Evolutionary conservation across 2,888 invertebrate species (phyloP).

Genomic region (Magallana nippona): DNA sequence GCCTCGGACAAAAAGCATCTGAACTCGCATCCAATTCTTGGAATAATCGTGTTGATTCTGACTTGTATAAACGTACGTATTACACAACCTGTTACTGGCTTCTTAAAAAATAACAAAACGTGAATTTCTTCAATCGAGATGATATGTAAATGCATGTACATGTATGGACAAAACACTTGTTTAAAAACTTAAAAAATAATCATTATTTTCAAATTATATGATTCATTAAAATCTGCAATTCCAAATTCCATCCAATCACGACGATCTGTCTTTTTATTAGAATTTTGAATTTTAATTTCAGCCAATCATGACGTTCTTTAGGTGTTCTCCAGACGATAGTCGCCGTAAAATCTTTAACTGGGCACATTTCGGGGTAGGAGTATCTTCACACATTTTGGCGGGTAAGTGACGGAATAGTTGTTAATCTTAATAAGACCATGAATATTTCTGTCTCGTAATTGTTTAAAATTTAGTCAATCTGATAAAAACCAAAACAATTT

Average conservation of each 20-base stretch:
- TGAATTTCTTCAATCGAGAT: too few relatives aligned
- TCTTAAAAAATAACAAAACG: too few relatives aligned
- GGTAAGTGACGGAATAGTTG: not conserved
- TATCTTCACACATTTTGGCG: conserved; percentile 36
- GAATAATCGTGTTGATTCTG: conserved; percentile 44
- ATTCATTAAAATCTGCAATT: too few relatives aligned
- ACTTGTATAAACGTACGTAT: conserved; percentile 47
- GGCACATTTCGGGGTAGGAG: conserved; percentile 41
- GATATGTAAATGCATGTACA: too few relatives aligned
- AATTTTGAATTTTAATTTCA: not conserved
- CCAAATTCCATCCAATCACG: too few relatives aligned
- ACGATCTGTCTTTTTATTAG: too few relatives aligned
- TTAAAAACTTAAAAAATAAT: too few relatives aligned
- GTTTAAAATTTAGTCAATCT: too few relatives aligned
- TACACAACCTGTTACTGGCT: not conserved
- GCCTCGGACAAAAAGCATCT: conserved; percentile 34
- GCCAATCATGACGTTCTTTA: conserved; percentile 44
- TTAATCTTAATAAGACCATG: too few relatives aligned
- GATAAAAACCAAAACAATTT: too few relatives aligned
- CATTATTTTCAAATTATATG: not conserved
- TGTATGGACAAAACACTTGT: too few relatives aligned
- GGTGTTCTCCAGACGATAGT: conserved; percentile 38
- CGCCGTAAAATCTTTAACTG: conserved; percentile 41
- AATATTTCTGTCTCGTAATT: too few relatives aligned
- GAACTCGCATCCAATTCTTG: conserved; percentile 49